phyloP scores from a whole-genome alignment of 2,113 vertebrate species.

The Rhombomys opimus region DNA sequence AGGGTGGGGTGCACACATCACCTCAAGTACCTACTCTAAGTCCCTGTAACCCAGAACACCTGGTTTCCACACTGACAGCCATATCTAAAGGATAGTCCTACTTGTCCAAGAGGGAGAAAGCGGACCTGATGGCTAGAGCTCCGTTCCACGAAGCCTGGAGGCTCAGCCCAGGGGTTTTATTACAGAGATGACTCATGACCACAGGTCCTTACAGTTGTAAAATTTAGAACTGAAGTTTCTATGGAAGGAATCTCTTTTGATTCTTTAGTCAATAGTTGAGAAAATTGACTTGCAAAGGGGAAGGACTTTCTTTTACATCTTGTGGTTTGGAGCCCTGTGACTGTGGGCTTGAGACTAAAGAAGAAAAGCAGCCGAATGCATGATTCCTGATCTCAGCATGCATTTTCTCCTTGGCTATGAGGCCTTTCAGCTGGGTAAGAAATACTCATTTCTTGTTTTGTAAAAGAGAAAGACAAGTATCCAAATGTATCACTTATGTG shows the following conservation, averaged over 20 bases:
- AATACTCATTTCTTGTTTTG: background rate
- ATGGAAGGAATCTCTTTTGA: rapidly evolving
- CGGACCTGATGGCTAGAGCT: background rate
- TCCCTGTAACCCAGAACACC: rapidly evolving
- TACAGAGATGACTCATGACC: too few species aligned
- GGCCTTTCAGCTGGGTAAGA: background rate
- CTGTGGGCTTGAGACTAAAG: rapidly evolving
- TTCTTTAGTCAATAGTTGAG: background rate
- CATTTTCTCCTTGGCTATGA: background rate
- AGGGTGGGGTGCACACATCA: too few species aligned
- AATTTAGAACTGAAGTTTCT: background rate
- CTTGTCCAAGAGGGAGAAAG: background rate
- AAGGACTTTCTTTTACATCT: rapidly evolving
- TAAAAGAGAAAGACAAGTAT: background rate
- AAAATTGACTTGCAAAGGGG: rapidly evolving
- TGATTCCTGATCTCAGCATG: rapidly evolving
- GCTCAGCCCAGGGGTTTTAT: background rate
- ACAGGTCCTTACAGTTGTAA: rapidly evolving
- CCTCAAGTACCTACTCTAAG: background rate
- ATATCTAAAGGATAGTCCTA: too few species aligned
- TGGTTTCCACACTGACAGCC: background rate
- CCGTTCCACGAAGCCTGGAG: rapidly evolving
- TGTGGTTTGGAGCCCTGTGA: rapidly evolving
- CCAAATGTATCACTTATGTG: background rate
- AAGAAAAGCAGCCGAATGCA: rapidly evolving